phyloP scores from a whole-genome alignment of 2,113 vertebrate species.

The Clarias magur region DNA sequence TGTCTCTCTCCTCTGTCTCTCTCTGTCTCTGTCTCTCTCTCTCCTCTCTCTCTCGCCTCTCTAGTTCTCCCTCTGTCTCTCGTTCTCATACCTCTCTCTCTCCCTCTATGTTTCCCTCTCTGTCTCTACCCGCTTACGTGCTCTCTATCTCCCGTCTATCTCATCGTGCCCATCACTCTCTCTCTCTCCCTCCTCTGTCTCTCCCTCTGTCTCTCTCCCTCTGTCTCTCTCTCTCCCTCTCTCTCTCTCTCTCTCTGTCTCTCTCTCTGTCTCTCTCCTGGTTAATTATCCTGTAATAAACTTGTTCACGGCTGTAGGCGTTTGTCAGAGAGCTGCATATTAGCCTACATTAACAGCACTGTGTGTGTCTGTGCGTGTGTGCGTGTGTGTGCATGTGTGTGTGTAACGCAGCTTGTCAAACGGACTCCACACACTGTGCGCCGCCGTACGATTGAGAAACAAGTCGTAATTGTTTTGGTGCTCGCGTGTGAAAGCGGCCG shows the following conservation, averaged over 20 bases:
- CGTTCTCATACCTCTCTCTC: neutral
- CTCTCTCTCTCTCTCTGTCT: slow-evolving; percentile 20
- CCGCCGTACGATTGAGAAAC: neutral
- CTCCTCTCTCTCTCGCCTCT: slow-evolving; percentile 11
- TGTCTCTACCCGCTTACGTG: too few species aligned
- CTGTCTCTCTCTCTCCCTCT: slow-evolving; percentile 13
- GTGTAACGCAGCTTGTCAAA: neutral
- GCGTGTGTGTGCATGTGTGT: slow-evolving; percentile 20
- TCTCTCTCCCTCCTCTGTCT: neutral
- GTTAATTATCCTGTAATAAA: slow-evolving; percentile 53
- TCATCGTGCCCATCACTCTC: neutral
- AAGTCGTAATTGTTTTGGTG: neutral
- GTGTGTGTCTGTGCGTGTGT: slow-evolving; percentile 19
- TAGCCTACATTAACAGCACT: slow-evolving; percentile 42
- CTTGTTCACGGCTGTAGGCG: slow-evolving; percentile 50
- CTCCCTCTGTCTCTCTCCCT: too few species aligned
- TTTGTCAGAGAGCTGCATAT: slow-evolving; percentile 47
- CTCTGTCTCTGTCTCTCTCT: too few species aligned
- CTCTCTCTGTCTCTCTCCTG: slow-evolving; percentile 30
- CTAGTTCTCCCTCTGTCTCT: neutral
- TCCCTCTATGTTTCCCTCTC: slow-evolving; percentile 1
- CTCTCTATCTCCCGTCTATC: slow-evolving; percentile 18
- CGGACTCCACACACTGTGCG: neutral
- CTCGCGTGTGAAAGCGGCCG: neutral
- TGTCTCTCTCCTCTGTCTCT: too few species aligned